Evolutionary conservation across 2,113 vertebrate genomes (phyloP).

Genomic region (Rhagologus leucostigma): DNA sequence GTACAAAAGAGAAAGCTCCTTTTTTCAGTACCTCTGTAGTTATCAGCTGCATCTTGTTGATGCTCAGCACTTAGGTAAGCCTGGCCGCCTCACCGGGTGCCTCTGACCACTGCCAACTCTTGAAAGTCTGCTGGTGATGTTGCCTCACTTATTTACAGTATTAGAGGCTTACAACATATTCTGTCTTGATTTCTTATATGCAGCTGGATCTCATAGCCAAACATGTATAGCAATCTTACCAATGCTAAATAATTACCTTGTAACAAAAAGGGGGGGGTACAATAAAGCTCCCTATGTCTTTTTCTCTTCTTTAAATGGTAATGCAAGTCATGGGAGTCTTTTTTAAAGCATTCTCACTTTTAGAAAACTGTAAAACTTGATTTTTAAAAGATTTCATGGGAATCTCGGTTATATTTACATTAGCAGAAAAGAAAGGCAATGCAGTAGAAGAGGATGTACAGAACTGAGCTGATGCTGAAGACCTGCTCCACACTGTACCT

Average conservation of each 20-base stretch:
- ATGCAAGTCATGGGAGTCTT: neutral
- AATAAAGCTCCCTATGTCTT: rapidly evolving
- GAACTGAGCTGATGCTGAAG: neutral
- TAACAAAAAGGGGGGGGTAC: rapidly evolving
- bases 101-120: neutral
- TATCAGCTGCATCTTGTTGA: neutral
- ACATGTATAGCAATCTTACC: rapidly evolving
- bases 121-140: neutral
- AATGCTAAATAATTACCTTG: neutral
- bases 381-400: neutral
- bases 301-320: neutral
- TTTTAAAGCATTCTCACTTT: neutral
- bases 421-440: neutral
- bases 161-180: neutral
- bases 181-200: neutral
- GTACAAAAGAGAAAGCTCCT: neutral
- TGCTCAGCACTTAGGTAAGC: neutral
- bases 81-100: rapidly evolving
- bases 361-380: neutral
- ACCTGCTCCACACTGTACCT: neutral
- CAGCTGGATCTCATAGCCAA: neutral
- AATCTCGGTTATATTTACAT: neutral
- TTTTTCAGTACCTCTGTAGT: neutral
- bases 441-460: neutral
- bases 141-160: neutral